These are phyloP conservation scores for Zeuzera pyrina DNA, from an alignment of 2,888 invertebrate genomes.

Conservation along the genomic window DNA sequence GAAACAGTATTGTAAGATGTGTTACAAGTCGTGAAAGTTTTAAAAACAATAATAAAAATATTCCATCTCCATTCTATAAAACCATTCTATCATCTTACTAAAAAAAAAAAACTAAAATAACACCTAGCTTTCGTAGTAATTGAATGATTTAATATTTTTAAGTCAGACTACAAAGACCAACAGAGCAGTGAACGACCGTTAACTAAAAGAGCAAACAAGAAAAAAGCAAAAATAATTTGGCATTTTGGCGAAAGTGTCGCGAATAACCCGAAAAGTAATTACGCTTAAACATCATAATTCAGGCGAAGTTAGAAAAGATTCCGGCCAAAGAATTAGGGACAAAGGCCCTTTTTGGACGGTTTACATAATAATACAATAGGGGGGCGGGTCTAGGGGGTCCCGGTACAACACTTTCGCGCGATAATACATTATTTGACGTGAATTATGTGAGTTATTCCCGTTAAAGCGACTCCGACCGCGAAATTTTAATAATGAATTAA, in stretches of 20 bases:
- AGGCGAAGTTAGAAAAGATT: slow-evolving; percentile 54
- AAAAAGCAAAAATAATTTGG: slow-evolving; percentile 1
- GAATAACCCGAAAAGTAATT: slow-evolving; percentile 36
- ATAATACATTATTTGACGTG: slow-evolving; percentile 11
- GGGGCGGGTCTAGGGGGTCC: neutral
- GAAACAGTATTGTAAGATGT: too few relatives aligned
- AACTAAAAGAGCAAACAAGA: slow-evolving; percentile 8
- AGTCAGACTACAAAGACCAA: too few relatives aligned
- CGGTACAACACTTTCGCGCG: slow-evolving; percentile 7
- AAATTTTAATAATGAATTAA: slow-evolving; percentile 69
- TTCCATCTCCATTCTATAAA: too few relatives aligned
- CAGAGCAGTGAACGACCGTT: slow-evolving; percentile 8
- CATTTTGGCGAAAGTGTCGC: slow-evolving; percentile 1
- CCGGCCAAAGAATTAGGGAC: slow-evolving; percentile 45
- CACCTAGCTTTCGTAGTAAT: too few relatives aligned
- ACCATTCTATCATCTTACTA: too few relatives aligned
- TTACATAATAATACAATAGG: slow-evolving; percentile 42
- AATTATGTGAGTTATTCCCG: slow-evolving; percentile 32
- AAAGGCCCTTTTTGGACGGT: slow-evolving; percentile 21
- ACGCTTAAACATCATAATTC: slow-evolving; percentile 51
- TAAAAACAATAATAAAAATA: too few relatives aligned
- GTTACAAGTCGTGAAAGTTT: too few relatives aligned
- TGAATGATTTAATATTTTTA: too few relatives aligned
- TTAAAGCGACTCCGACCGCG: slow-evolving; percentile 49
- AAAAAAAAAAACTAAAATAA: too few relatives aligned